phyloP scores from a whole-genome alignment of 30 jellyfish, hydroid and myxozoan genomes.

The Mastigias papua region DNA sequence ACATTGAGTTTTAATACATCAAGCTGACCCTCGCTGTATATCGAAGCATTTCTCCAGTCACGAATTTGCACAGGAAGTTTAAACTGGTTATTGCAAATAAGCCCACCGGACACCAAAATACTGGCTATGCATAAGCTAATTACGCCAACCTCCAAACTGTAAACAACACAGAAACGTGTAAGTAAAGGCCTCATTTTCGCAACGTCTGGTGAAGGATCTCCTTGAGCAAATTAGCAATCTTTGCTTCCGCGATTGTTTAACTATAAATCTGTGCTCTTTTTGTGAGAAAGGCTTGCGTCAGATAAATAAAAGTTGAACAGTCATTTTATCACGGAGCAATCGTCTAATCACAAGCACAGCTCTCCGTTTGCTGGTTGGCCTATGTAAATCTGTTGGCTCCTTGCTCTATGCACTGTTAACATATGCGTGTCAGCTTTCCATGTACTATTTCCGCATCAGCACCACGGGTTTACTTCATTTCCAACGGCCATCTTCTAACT shows the following conservation, averaged over 20 bases:
- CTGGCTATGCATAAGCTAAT: constrained; percentile 28
- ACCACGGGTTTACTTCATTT: too few relatives aligned
- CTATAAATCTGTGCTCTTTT: too few relatives aligned
- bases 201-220: background rate
- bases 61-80: constrained; percentile 57
- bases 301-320: too few relatives aligned
- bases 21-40: constrained; percentile 29
- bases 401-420: too few relatives aligned
- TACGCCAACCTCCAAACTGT: constrained; percentile 65
- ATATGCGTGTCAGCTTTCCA: too few relatives aligned
- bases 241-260: background rate
- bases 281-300: too few relatives aligned
- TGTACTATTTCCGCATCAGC: too few relatives aligned
- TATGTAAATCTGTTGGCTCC: too few relatives aligned
- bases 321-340: too few relatives aligned
- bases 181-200: constrained; percentile 51
- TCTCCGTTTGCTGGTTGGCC: too few relatives aligned
- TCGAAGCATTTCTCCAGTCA: constrained; percentile 50
- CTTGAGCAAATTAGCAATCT: background rate
- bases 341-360: too few relatives aligned
- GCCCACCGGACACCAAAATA: constrained; percentile 65
- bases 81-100: constrained; percentile 43
- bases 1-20: constrained; percentile 29
- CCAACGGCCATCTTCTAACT: too few relatives aligned
- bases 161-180: constrained; percentile 52